Conservation (phyloP, 2,113 vertebrate genomes). For the Oenanthe melanoleuca region DNA sequence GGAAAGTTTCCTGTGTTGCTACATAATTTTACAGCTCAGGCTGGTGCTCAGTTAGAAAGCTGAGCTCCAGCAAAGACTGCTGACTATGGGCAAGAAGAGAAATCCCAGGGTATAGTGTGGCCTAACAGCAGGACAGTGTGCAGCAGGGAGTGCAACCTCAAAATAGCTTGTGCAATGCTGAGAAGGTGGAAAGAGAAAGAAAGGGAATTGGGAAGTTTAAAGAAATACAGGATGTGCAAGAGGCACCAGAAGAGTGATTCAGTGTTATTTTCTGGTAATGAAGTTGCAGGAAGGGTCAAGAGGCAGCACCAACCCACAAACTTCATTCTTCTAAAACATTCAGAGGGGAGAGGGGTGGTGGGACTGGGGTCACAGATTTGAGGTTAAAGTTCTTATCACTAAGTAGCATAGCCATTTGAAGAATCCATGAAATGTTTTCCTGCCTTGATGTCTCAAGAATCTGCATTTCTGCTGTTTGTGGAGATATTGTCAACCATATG, state of each 20-base stretch:
- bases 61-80: slow-evolving; percentile 6
- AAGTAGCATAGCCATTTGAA: not conserved
- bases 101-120: not conserved
- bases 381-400: not conserved
- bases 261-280: not conserved
- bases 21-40: not conserved
- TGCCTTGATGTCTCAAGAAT: not conserved
- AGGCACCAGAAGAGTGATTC: not conserved
- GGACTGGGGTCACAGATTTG: not conserved
- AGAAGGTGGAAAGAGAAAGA: not conserved
- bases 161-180: not conserved
- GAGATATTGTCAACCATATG: not conserved
- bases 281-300: not conserved
- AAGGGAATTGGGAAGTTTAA: not conserved
- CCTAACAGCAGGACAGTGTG: not conserved
- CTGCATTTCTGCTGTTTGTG: not conserved
- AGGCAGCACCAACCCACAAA: not conserved
- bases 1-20: not conserved
- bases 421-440: not conserved
- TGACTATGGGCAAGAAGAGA: slow-evolving; percentile 13
- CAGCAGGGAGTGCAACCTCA: not conserved
- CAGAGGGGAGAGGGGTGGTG: not conserved
- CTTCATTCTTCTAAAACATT: not conserved
- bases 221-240: not conserved
- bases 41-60: not conserved